A percentile compares a stretch with the other conserved stretches of the same genome.
Conservation (phyloP, 2,797 vertebrate genomes). For the Myotis findleyi region DNA sequence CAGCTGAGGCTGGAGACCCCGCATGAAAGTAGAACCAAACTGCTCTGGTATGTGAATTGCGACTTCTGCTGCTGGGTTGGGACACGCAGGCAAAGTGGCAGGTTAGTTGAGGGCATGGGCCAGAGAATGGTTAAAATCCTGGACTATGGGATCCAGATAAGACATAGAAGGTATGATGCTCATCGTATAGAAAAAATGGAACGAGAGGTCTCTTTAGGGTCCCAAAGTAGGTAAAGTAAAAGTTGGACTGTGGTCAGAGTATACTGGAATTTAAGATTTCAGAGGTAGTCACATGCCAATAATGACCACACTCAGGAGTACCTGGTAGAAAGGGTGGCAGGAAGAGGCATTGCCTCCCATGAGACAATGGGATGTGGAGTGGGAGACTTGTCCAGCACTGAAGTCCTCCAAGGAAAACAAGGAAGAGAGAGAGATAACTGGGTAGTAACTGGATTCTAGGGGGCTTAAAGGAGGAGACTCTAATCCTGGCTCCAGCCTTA, state of each 20-base stretch:
- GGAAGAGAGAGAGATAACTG: background rate
- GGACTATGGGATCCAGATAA: background rate
- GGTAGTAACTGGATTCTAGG: background rate
- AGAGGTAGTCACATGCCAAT: background rate
- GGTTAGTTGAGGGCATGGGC: background rate
- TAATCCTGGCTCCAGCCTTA: background rate
- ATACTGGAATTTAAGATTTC: background rate
- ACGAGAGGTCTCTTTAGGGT: background rate
- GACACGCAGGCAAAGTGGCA: background rate
- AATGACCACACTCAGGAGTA: background rate
- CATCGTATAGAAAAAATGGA: background rate
- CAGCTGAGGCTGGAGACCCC: background rate
- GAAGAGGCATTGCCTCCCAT: background rate
- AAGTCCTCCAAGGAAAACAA: background rate
- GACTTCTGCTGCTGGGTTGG: background rate
- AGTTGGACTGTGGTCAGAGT: background rate
- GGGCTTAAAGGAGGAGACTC: background rate
- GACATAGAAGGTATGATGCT: background rate
- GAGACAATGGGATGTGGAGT: background rate
- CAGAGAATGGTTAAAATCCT: background rate
- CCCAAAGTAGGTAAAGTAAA: slow-evolving; percentile 10
- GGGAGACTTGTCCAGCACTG: background rate
- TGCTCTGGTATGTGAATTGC: background rate
- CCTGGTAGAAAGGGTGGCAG: background rate
- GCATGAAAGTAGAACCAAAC: background rate